Base-by-base conservation (phyloP, 2,888 invertebrate species). In the Neria commutata region DNA sequence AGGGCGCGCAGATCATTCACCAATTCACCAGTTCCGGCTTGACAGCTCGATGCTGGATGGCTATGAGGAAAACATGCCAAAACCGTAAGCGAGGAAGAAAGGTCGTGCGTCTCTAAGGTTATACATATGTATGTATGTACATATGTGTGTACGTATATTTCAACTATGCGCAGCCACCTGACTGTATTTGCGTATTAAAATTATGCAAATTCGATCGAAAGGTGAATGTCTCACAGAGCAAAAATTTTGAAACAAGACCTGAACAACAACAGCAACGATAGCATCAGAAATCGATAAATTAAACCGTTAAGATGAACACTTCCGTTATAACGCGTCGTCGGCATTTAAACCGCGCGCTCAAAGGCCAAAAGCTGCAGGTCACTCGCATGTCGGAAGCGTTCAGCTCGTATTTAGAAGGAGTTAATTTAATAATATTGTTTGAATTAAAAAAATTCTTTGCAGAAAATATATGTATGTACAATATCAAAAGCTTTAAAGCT, bases 141-240 rank as follows among this genome's bases (percentile, higher is more conserved):
- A n/a, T n/a, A n/a, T n/a, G n/a, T n/a, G n/a, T n/a, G n/a, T n/a
- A n/a, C n/a, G n/a, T n/a, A n/a, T n/a, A n/a, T n/a, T n/a, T n/a
- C n/a, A n/a, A n/a, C n/a, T n/a, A n/a, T n/a, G n/a, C n/a, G n/a
- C n/a, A n/a, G n/a, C n/a, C n/a, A n/a, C n/a, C n/a, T n/a, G n/a
- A n/a, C n/a, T n/a, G 6, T 29, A 11, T 29, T 29, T 29, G 6
- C 11, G 11, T 29, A 11, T 29, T 29, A 6, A 29, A 11, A 8
- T 29, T 29, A 29, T 29, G 37, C n/a, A 14, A 37, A 37, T 37
- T 37, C 37, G 5, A 37, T 37, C n/a, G 37, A 37, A 37, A 37
- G 37, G 37, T 37, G 37, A 37, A 37, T 37, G 37, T n/a, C 37
- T 37, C n/a, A n/a, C n/a, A n/a, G n/a, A n/a, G 37, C 37, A 37